Evolutionary conservation across 2,888 invertebrate genomes (phyloP), one percentile per base, ranked within the genome.

Genomic region (Amorpha juglandis): DNA sequence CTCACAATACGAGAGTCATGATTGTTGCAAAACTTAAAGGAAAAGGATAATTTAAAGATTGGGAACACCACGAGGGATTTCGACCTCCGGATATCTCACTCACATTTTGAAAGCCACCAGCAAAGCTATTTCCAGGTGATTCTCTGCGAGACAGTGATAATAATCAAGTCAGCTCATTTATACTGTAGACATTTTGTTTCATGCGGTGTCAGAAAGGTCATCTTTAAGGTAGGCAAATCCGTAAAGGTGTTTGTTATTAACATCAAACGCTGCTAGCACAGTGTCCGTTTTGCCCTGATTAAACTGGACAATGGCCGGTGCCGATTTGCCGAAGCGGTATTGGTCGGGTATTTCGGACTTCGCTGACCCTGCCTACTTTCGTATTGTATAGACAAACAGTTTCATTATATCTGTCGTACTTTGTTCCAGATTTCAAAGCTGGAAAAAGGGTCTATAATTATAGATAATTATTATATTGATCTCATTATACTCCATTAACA

Each of bases 271-370:
- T 19, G 58, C 19, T 42, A 19, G 38, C 1, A 12, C 42, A 19
- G 58, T 58, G 42, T 58, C 58, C 19, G 19, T 58, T 58, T 42
- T 42, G 42, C 14, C 58, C 58, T 58, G 58, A 58, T 58, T 58
- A 58, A 58, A 58, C 58, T 42, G 42, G 42, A 58, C 38, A 55
- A 12, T 19, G 58, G 0, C 55, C 55, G 55, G 38, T 11, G 38
- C 38, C 19, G 55, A 38, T 58, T 58, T 58, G 55, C 55, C 6
- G 7, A 58, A 58, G 38, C 19, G 19, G 9, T 38, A 16, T 38
- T 19, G n/a, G 8, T 33, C 12, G 19, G 38, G 16, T 6, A 11
- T 38, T 58, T 38, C 38, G 38, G 38, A 38, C 55, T 38, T 48
- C 38, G 53, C 53, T 35, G 38, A 38, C 38, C 55, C 55, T 27